These are phyloP conservation scores for Sorex araneus DNA, from an alignment of 2,113 vertebrate species.

Conservation along the genomic window DNA sequence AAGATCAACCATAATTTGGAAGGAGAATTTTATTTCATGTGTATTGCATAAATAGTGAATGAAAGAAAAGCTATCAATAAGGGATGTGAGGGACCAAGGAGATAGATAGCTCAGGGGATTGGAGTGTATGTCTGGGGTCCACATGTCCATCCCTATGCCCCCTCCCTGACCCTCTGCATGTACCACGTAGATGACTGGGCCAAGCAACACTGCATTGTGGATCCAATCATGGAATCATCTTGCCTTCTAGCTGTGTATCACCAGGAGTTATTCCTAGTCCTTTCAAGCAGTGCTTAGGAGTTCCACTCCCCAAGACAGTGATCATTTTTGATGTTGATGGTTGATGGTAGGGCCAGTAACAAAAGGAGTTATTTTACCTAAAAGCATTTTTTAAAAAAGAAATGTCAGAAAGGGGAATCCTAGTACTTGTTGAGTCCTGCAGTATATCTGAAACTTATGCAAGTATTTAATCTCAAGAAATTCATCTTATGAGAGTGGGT, in stretches of 20 bases:
- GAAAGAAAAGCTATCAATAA: neutral
- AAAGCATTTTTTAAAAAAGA: neutral
- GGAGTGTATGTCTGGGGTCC: no score
- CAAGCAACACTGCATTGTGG: no score
- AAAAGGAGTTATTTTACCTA: neutral
- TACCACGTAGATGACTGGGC: no score
- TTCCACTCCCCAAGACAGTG: no score
- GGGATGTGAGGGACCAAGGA: no score
- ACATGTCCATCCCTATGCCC: no score
- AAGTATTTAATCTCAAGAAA: slow-evolving; percentile 36
- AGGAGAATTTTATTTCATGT: slow-evolving; percentile 15
- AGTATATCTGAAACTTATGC: neutral
- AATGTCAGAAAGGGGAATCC: neutral
- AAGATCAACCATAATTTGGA: neutral
- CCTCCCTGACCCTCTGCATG: no score
- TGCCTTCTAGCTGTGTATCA: no score
- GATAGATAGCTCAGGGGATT: no score
- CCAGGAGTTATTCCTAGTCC: no score
- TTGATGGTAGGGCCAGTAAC: neutral
- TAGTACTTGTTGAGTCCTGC: neutral
- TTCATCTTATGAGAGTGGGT: neutral
- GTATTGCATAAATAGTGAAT: neutral
- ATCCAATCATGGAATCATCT: no score
- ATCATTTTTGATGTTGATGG: neutral
- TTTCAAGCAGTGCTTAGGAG: no score